Conservation (phyloP, 2,888 invertebrate species). For the Aromia moschata region DNA sequence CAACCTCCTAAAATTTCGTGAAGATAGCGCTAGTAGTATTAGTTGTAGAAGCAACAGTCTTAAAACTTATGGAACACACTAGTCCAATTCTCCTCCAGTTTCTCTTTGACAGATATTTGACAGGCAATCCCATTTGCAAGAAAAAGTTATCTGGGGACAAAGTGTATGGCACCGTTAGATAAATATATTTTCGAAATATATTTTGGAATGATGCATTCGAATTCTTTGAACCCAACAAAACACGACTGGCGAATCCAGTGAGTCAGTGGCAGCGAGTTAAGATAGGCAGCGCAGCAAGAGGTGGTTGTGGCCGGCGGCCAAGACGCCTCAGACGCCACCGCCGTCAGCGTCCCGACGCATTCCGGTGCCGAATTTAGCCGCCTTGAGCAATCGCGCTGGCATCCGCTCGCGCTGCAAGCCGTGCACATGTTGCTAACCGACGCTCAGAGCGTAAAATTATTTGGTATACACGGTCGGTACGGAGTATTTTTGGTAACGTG, state of each 20-base stretch:
- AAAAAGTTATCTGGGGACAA: no score
- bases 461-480: constrained; percentile 5
- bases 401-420: constrained; percentile 53
- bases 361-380: constrained; percentile 58
- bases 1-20: no score
- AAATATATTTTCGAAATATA: no score
- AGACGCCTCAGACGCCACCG: constrained; percentile 57
- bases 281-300: constrained; percentile 59
- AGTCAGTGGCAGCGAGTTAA: constrained; percentile 58
- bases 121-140: no score
- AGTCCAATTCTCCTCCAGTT: no score
- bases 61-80: no score
- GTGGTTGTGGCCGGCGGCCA: constrained; percentile 60
- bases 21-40: no score
- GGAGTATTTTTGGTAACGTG: neutral
- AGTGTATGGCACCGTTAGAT: no score
- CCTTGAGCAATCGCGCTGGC: constrained; percentile 58
- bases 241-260: constrained; percentile 47
- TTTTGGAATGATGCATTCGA: constrained; percentile 19
- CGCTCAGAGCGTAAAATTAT: neutral
- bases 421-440: constrained; percentile 37
- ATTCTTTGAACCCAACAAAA: constrained; percentile 33
- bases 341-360: constrained; percentile 60
- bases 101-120: no score
- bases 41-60: no score